Evolutionary conservation across 2,113 vertebrate species (phyloP), one percentile per base, ranked within the genome.

Genomic region (Manacus vitellinus): DNA sequence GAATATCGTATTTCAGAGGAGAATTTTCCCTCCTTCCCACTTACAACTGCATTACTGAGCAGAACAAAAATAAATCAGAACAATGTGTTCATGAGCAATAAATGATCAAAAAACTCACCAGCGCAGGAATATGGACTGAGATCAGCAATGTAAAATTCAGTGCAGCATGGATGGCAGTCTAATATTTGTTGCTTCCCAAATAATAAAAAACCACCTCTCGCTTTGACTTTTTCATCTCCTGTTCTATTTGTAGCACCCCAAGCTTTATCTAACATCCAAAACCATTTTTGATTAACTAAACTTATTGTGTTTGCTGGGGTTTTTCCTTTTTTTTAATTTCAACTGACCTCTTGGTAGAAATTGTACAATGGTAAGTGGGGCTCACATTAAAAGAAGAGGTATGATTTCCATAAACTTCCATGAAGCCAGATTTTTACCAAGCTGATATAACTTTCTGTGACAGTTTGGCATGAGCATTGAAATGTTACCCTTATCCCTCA

Each of bases 21-120:
- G 43, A 74, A 43, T 77, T 89, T 47, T 89, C 35, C 46, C 35
- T 83, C 31, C 73, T 85, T 67, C 54, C 56, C 91, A 85, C 88
- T 76, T 91, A 85, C 61, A 88, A 67, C 8, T 63, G 47, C 6
- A 33, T 81, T 94, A 75, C 58, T 72, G 91, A 80, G 35, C 25
- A 46, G 61, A 76, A 85, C 43, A 88, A 97, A 80, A 93, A 76
- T 89, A 86, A 82, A 89, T 37, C 74, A 67, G 83, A 95, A 74
- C 52, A 73, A 87, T 27, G 37, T 39, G 46, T 74, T 95, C 71
- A 59, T 54, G 54, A 94, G 74, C 35, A 66, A 88, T 4, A 22
- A 59, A 71, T 25, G 33, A 94, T 58, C 22, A 72, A 86, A 92
- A 88, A 89, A 13, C 35, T 83, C 80, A 92, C 24, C 49, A 92